Conservation (phyloP, 2,888 invertebrate species). For the Idaea aversata region DNA sequence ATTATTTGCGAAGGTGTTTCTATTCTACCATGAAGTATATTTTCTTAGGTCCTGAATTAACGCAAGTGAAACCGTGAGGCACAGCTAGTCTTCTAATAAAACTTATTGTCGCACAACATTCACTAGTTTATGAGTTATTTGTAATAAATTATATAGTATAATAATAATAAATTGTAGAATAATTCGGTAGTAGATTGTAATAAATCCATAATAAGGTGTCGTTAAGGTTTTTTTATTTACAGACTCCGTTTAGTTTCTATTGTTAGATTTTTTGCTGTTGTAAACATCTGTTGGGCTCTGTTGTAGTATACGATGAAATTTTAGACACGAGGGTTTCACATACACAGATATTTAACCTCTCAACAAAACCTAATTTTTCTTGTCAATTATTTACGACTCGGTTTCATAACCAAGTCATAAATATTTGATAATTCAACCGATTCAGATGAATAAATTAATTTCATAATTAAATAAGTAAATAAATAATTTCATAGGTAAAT, state of each 20-base stretch:
- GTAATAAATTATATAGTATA: slow-evolving; percentile 57
- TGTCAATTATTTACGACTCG: not conserved
- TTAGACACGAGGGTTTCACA: not conserved
- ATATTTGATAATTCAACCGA: too few relatives aligned
- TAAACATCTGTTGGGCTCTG: slow-evolving; percentile 39
- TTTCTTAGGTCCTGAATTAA: too few relatives aligned
- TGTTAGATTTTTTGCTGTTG: slow-evolving; percentile 55
- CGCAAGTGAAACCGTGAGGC: not conserved
- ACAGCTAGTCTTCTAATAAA: slow-evolving; percentile 28
- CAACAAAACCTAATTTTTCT: not conserved
- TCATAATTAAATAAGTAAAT: too few relatives aligned
- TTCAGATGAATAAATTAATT: too few relatives aligned
- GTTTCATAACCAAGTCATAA: too few relatives aligned
- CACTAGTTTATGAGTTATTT: slow-evolving; percentile 62
- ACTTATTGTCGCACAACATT: slow-evolving; percentile 45
- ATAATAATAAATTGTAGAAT: slow-evolving; percentile 74
- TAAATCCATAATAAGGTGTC: slow-evolving; percentile 78
- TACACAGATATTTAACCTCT: not conserved
- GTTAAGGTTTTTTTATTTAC: slow-evolving; percentile 69
- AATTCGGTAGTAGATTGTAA: slow-evolving; percentile 65
- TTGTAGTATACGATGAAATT: slow-evolving; percentile 32
- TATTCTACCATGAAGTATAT: too few relatives aligned
- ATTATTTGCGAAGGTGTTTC: too few relatives aligned
- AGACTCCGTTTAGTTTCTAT: slow-evolving; percentile 69
- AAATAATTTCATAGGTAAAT: too few relatives aligned